These are phyloP conservation scores for Galbula dea DNA, from an alignment of 2,113 vertebrate genomes.

Conservation along the genomic window DNA sequence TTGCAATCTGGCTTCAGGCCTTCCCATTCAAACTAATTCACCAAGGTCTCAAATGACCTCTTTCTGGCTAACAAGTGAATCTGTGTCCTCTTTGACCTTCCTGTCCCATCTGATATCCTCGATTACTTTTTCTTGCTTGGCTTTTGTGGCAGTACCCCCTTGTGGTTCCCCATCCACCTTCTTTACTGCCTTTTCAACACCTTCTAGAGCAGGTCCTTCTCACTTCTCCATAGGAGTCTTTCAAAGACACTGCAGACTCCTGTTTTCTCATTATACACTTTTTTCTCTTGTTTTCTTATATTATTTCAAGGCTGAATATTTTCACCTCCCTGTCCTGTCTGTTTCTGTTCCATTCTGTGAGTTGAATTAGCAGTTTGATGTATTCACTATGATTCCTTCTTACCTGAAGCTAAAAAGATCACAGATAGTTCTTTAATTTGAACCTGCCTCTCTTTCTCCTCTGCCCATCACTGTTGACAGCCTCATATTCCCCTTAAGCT, in stretches of 20 bases:
- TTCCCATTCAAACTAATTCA: slow-evolving; percentile 51
- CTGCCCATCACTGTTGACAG: background rate
- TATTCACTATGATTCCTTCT: slow-evolving; percentile 1
- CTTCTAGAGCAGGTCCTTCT: background rate
- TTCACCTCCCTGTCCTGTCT: background rate
- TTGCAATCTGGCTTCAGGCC: slow-evolving; percentile 39
- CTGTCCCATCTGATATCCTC: slow-evolving; percentile 37
- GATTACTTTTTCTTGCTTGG: slow-evolving; percentile 1
- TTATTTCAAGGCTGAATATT: background rate
- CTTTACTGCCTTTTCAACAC: slow-evolving; percentile 11
- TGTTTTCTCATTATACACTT: background rate
- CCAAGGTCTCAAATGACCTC: slow-evolving; percentile 55
- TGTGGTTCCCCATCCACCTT: background rate
- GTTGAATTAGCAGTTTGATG: background rate
- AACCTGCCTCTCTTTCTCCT: background rate
- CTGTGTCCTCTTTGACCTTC: slow-evolving; percentile 57
- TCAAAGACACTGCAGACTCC: background rate
- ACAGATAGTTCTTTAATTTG: slow-evolving; percentile 31
- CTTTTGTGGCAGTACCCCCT: slow-evolving; percentile 40
- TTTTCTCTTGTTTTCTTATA: background rate
- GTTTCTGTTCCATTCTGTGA: background rate
- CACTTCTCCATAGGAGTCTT: background rate
- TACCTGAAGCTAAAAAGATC: background rate
- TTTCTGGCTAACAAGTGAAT: slow-evolving; percentile 4
- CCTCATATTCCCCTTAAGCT: background rate